Evolutionary conservation across 1,140 invertebrate genomes (phyloP), one percentile per base, ranked within the genome.

Genomic region (Meloidogyne exigua): DNA sequence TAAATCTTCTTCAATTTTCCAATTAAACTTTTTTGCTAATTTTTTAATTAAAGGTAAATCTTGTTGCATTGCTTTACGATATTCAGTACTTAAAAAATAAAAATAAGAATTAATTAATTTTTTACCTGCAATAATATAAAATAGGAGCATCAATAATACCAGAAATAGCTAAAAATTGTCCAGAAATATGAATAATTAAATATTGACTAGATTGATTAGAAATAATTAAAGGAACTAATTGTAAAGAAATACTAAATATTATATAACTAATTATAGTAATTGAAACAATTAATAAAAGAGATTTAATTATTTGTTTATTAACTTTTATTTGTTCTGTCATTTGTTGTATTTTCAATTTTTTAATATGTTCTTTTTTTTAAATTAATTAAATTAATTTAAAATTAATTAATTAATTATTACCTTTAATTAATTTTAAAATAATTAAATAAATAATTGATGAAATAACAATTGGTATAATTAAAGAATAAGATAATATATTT

Each of bases 341-440:
- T 57, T 57, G 18, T n/a, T 57, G 18, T 0, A 7, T n/a, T 21
- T 57, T n/a, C 7, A 57, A n/a, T n/a, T 57, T 57, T 5, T 57
- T 57, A n/a, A 57, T 57, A 57, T 57, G 18, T n/a, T 9, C 18
- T 57, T 57, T n/a, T n/a, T n/a, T 7, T n/a, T n/a, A 57, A n/a
- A n/a, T n/a, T n/a, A 57, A 57, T 57, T 57, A 57, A 57, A 57
- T 39, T 39, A 39, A 7, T 39, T 39, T 32, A 32, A 39, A 39
- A 9, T n/a, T n/a, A 57, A 57, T n/a, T n/a, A n/a, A n/a, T n/a
- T n/a, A n/a, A n/a, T n/a, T n/a, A 15, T 57, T 57, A 57, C 49
- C 49, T 57, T 57, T 57, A 57, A 57, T 57, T 57, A 57, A n/a
- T 57, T n/a, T n/a, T n/a, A 57, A n/a, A 57, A n/a, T 57, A n/a